Base-by-base conservation (phyloP, 2,797 vertebrate genomes). In the Moxostoma hubbsi region DNA sequence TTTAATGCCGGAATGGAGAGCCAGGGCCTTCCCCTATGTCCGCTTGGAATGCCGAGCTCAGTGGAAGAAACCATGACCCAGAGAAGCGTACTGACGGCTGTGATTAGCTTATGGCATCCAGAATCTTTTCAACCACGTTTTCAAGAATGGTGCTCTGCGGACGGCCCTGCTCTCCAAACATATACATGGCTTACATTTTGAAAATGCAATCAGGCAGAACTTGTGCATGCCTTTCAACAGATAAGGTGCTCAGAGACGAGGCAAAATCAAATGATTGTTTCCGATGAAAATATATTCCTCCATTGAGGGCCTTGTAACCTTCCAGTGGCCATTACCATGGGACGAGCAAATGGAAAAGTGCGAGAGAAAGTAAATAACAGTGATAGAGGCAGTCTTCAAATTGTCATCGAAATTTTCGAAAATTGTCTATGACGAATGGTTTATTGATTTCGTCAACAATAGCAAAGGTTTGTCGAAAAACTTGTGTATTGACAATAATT, bases 1-100 rank as follows among this genome's bases (percentile, higher is more conserved):
- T 36, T 18, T 53, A 71, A 47, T 49, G 68, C 47, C 62, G 69
- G 75, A 82, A 69, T 45, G 46, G 36, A 81, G 68, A 36, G 77
- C 74, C 53, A 77, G 62, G 51, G 47, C 10, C 24, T 64, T 45
- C 8, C 64, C 4, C 10, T 11, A 9, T 0, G 3, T 79, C 66
- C 1, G 18, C 57, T 58, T 61, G n/a, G 61, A 50, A 59, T 67
- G 36, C 73, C 0, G n/a, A 73, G 43, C 8, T n/a, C 12, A 58
- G 66, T 13, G 46, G 75, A 51, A 36, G 18, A 74, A 66, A 47
- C 63, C 9, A 5, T 9, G 8, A 55, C 9, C 58, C 61, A 67
- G 45, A 75, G 73, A 51, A 66, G 11, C 8, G 54, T 1, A 54
- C 50, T 71, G 72, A 67, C 8, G 69, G 46, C 66, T 49, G 12